A percentile compares a stretch with the other conserved stretches of the same genome.
Conservation (phyloP, 2,113 vertebrate species). For the Takifugu flavidus region DNA sequence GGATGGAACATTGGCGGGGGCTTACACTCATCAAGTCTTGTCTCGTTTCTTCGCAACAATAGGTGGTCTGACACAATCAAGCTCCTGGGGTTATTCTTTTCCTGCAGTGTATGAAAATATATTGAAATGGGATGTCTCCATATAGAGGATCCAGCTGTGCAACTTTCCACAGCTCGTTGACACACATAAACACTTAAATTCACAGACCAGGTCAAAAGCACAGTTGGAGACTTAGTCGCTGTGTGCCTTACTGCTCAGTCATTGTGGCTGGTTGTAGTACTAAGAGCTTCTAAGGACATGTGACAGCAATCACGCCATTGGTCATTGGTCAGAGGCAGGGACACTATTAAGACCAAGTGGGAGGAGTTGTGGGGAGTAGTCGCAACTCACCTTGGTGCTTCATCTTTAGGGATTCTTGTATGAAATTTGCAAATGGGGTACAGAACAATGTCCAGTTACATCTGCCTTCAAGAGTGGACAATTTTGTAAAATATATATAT, state of each 20-base stretch:
- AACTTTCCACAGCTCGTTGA: slow-evolving; percentile 24
- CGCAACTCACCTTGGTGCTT: slow-evolving; percentile 22
- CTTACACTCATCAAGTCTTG: slow-evolving; percentile 7
- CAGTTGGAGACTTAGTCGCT: slow-evolving; percentile 16
- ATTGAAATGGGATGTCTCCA: slow-evolving; percentile 30
- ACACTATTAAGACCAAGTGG: slow-evolving; percentile 13
- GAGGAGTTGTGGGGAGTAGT: slow-evolving; percentile 16
- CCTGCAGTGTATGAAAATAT: slow-evolving; percentile 46
- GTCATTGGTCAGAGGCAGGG: slow-evolving; percentile 3
- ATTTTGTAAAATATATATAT: slow-evolving; percentile 31
- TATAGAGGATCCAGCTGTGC: slow-evolving; percentile 28
- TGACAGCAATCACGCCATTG: slow-evolving; percentile 17
- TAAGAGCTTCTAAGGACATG: slow-evolving; percentile 19
- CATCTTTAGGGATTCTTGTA: slow-evolving; percentile 52
- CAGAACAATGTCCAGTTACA: slow-evolving; percentile 52
- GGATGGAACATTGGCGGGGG: slow-evolving; percentile 6
- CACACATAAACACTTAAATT: slow-evolving; percentile 30
- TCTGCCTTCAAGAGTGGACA: slow-evolving; percentile 45
- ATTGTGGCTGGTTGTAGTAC: background rate
- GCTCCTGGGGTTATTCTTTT: slow-evolving; percentile 40
- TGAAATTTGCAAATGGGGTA: slow-evolving; percentile 52
- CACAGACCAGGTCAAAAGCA: slow-evolving; percentile 15
- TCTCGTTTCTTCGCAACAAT: slow-evolving; percentile 37
- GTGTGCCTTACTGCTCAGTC: slow-evolving; percentile 11
- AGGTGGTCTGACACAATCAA: slow-evolving; percentile 49